phyloP scores from a whole-genome alignment of 2,113 vertebrate species.

The Emydocephalus ijimae region DNA sequence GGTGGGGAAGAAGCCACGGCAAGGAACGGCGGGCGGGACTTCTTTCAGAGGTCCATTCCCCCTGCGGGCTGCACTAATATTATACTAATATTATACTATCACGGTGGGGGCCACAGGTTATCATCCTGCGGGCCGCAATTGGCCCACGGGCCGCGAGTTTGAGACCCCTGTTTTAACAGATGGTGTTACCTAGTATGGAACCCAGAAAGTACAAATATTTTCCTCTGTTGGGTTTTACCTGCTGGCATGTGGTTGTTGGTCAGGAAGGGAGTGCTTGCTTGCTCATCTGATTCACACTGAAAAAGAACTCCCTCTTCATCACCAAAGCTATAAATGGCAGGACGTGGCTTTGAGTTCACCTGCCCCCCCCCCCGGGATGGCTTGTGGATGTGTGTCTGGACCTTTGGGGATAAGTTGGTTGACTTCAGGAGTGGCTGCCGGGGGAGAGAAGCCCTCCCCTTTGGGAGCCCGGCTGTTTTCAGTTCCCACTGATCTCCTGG shows the following conservation, averaged over 20 bases:
- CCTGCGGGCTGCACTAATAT: too few species aligned
- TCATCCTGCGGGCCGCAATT: too few species aligned
- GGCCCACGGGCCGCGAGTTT: too few species aligned
- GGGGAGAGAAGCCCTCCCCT: background rate
- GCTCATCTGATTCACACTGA: background rate
- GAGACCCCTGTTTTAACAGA: too few species aligned
- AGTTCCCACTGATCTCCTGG: background rate
- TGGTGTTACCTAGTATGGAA: background rate
- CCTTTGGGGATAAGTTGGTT: background rate
- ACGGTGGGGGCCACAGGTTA: too few species aligned
- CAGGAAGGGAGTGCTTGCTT: background rate
- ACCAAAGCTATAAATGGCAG: background rate
- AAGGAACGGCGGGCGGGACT: too few species aligned
- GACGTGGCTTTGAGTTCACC: background rate
- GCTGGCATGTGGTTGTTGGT: background rate
- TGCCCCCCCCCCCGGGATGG: background rate
- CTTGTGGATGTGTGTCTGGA: background rate
- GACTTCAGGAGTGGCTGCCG: background rate
- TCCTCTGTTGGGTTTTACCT: background rate
- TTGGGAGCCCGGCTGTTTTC: background rate
- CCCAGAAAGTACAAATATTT: background rate
- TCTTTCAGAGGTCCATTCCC: too few species aligned
- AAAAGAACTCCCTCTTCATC: background rate
- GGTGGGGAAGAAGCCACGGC: too few species aligned
- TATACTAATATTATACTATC: too few species aligned